Evolutionary conservation across 1,140 invertebrate genomes (phyloP).

Genomic region (Mercenaria mercenaria): DNA sequence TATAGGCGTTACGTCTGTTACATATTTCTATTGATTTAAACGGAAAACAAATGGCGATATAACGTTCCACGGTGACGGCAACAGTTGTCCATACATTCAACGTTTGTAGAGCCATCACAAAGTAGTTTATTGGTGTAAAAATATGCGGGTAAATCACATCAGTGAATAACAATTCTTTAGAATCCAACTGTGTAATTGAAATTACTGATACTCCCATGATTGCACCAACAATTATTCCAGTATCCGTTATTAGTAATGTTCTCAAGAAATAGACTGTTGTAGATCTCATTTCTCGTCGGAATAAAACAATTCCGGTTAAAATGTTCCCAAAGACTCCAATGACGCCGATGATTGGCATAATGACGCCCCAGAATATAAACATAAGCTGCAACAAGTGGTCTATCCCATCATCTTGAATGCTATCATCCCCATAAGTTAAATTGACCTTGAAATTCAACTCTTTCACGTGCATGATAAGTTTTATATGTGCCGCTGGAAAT

Average conservation of each 20-base stretch:
- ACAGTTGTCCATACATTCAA: conserved; percentile 85
- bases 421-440: conserved; percentile 73
- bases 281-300: conserved; percentile 82
- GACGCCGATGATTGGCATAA: conserved; percentile 77
- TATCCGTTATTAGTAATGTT: conserved; percentile 82
- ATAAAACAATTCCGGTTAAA: conserved; percentile 83
- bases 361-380: conserved; percentile 81
- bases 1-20: conserved; percentile 76
- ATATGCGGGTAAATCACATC: conserved; percentile 79
- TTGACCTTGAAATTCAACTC: conserved; percentile 77
- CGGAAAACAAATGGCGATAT: conserved; percentile 83
- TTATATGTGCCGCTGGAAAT: no score
- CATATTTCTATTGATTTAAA: conserved; percentile 78
- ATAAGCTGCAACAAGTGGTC: conserved; percentile 44
- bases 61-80: conserved; percentile 82
- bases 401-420: conserved; percentile 68
- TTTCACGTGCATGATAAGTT: no score
- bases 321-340: conserved; percentile 83
- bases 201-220: conserved; percentile 85
- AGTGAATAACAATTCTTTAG: conserved; percentile 88
- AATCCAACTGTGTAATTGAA: conserved; percentile 79
- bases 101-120: conserved; percentile 84
- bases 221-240: conserved; percentile 90
- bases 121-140: conserved; percentile 78
- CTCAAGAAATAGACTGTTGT: conserved; percentile 83